These are phyloP conservation scores for Isurus oxyrinchus DNA, from an alignment of 2,113 vertebrate species.

Conservation along the genomic window DNA sequence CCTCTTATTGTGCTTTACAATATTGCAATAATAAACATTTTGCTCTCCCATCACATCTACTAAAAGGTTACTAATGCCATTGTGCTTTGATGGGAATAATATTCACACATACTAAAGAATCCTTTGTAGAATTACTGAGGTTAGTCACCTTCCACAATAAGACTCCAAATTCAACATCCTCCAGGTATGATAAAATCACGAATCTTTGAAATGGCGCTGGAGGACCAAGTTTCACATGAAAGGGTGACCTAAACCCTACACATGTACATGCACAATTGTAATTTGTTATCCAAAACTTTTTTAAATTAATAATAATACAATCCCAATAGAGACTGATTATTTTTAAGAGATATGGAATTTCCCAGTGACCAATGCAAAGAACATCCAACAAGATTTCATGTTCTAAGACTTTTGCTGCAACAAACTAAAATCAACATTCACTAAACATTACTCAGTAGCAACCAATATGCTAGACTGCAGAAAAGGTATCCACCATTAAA, in stretches of 20 bases:
- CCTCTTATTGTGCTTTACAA: conserved; percentile 1
- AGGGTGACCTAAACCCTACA: neutral
- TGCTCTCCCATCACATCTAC: neutral
- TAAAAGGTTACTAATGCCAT: neutral
- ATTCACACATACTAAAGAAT: neutral
- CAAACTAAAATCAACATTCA: neutral
- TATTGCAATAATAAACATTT: conserved; percentile 42
- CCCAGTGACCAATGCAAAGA: neutral
- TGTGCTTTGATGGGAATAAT: neutral
- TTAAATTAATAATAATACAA: too few species aligned
- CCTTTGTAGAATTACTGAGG: neutral
- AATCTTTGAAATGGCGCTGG: neutral
- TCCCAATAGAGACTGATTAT: too few species aligned
- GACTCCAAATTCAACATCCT: neutral
- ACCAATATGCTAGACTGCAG: neutral
- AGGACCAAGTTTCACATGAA: neutral
- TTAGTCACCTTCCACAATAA: neutral
- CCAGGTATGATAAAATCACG: neutral
- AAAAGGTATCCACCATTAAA: neutral
- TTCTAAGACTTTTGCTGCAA: neutral
- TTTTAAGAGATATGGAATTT: too few species aligned
- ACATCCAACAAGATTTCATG: neutral
- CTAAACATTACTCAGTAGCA: neutral
- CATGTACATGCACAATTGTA: neutral
- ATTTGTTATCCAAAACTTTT: neutral